Conservation (phyloP, 2,888 invertebrate species). For the Smittia aterrima region DNA sequence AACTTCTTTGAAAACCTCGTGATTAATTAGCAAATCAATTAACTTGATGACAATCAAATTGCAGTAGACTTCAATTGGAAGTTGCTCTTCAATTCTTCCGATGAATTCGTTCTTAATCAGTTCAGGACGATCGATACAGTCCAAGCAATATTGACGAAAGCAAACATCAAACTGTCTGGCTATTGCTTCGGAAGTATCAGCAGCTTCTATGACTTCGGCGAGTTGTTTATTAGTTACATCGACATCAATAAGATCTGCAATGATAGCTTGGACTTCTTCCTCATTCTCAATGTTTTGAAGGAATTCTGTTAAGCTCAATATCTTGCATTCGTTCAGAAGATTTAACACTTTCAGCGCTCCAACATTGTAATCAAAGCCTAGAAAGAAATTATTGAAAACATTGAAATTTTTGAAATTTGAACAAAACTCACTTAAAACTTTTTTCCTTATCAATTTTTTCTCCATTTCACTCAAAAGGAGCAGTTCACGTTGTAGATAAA, state of each 20-base stretch:
- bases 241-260: not conserved
- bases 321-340: not conserved
- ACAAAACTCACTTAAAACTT: not conserved
- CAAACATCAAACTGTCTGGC: not conserved
- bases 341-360: not conserved
- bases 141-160: not conserved
- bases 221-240: not conserved
- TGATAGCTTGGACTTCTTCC: not conserved
- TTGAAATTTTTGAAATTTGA: not conserved
- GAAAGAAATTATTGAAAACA: not conserved
- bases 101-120: not conserved
- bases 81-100: not conserved
- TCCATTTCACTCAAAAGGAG: not conserved
- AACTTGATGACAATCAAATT: not conserved
- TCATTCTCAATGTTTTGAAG: not conserved
- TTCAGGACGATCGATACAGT: not conserved
- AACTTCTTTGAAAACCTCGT: not conserved
- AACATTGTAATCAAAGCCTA: not conserved
- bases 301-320: not conserved
- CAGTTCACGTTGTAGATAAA: not conserved
- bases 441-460: not conserved
- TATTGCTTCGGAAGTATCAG: not conserved
- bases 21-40: not conserved
- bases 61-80: not conserved
- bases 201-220: not conserved